Base-by-base conservation (phyloP, 2,888 invertebrate species). In the Galeopsomyia nigrocyanea region DNA sequence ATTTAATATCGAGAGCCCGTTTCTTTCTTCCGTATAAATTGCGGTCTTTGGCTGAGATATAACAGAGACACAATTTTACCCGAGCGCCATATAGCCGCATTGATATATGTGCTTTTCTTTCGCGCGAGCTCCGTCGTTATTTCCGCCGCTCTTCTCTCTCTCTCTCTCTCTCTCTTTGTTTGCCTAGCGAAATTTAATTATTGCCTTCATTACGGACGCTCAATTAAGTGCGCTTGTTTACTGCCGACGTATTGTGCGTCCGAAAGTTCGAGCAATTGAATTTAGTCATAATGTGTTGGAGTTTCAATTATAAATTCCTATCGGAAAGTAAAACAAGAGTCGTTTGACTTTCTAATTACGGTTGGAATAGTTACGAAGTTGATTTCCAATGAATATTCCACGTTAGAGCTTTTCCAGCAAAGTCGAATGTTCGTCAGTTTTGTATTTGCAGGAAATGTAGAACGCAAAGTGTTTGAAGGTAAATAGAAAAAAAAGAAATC, bases 111-210 rank as follows among this genome's bases (percentile, higher is more conserved):
- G 19, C 6, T 46, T 56, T 50, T 68, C 53, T 56, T 65, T 65
- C 19, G 21, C 39, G 39, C 7, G 10, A 5, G 39, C 31, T 49
- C 26, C 19, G 39, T 73, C 64, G 50, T 47, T 73, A 64, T 61
- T 68, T 65, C 58, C 57, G 21, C 2, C 6, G 51, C 39, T 39
- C 17, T 56, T 49, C 21, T 49, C 9, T 51, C 19, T 58, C 49
- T 39, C 58, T 39, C 21, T 49, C 21, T 49, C 9, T 51, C 19
- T 58, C 49, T 39, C 58, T 39, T n/a, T n/a, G n/a, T n/a, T n/a
- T n/a, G 17, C 31, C 47, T 58, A 58, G 46, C 19, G 22, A 60
- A 68, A 63, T 72, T 68, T 68, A 68, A 68, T 64, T 68, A 65
- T 64, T 60, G 53, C 70, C 31, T 63, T 64, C 26, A 58, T 65